Percentiles rank a stretch among this genome's conserved stretches.
These are phyloP conservation scores for Creontiades dilutus DNA, from an alignment of 2,888 invertebrate genomes.

Conservation along the genomic window DNA sequence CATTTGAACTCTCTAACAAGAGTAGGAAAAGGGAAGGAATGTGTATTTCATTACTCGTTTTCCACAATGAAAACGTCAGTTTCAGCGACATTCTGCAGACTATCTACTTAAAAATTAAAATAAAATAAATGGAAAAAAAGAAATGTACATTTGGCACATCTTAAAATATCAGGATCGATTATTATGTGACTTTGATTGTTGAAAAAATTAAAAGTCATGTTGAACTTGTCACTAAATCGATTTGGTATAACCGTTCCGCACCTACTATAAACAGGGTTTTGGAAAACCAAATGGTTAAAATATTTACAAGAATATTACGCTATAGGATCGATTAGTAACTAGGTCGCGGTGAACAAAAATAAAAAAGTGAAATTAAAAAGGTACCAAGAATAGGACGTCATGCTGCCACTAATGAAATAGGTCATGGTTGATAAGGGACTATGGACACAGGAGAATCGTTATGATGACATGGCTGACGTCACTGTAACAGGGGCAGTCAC, in stretches of 20 bases:
- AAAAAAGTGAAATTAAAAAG: not conserved
- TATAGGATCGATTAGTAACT: not conserved
- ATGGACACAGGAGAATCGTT: conserved; percentile 8
- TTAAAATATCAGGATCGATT: not conserved
- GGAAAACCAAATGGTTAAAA: not conserved
- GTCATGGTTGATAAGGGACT: conserved; percentile 32
- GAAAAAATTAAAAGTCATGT: not conserved
- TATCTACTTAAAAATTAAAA: not conserved
- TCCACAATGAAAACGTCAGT: not conserved
- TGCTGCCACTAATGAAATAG: not conserved
- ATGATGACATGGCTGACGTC: conserved; percentile 56
- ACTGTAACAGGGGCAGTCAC: not conserved
- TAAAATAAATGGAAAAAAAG: not conserved
- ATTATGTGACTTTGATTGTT: not conserved
- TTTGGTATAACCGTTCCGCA: too few species aligned
- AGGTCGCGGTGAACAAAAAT: not conserved
- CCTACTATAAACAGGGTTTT: not conserved
- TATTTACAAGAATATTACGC: not conserved
- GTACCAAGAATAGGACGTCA: not conserved
- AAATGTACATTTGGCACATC: conserved; percentile 39
- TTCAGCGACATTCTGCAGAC: not conserved
- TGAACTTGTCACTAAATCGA: not conserved
- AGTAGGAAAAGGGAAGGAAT: not conserved
- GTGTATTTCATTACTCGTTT: not conserved
- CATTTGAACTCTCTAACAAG: not conserved